A percentile compares a stretch with the other conserved stretches of the same genome.
These are phyloP conservation scores for Lepidiolamprologus cunningtoni DNA, from an alignment of 2,113 vertebrate species.

Conservation along the genomic window DNA sequence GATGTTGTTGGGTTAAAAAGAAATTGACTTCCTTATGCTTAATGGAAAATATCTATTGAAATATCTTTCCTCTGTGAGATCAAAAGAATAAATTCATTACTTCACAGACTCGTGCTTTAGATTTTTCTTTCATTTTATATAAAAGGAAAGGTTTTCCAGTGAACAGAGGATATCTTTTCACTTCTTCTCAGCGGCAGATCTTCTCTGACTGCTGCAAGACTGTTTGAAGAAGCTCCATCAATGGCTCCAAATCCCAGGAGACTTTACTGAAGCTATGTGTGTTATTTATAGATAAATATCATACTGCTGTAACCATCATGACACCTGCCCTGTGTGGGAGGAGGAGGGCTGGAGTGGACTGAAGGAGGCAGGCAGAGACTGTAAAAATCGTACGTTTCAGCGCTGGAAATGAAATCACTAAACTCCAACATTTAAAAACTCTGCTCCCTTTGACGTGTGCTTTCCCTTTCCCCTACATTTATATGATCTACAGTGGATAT, in stretches of 20 bases:
- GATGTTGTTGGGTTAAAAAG: background rate
- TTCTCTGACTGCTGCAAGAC: background rate
- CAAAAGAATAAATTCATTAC: background rate
- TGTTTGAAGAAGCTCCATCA: constrained; percentile 21
- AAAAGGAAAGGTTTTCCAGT: background rate
- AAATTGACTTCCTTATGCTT: background rate
- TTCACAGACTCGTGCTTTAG: background rate
- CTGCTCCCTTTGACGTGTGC: background rate
- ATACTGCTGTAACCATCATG: background rate
- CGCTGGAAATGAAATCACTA: background rate
- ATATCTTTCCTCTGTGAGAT: background rate
- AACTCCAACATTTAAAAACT: background rate
- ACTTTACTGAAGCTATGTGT: background rate
- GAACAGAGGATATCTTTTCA: background rate
- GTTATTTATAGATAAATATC: constrained; percentile 38
- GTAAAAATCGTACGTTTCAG: background rate
- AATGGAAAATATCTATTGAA: background rate
- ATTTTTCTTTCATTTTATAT: background rate
- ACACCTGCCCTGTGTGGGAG: background rate
- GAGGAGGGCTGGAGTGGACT: background rate
- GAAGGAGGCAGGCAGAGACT: background rate
- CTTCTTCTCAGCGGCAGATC: background rate
- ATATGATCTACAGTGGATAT: background rate
- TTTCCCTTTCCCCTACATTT: accelerated
- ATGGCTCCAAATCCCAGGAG: background rate